Evolutionary conservation across 2,113 vertebrate genomes (phyloP).

Genomic region (Aphyosemion australe): DNA sequence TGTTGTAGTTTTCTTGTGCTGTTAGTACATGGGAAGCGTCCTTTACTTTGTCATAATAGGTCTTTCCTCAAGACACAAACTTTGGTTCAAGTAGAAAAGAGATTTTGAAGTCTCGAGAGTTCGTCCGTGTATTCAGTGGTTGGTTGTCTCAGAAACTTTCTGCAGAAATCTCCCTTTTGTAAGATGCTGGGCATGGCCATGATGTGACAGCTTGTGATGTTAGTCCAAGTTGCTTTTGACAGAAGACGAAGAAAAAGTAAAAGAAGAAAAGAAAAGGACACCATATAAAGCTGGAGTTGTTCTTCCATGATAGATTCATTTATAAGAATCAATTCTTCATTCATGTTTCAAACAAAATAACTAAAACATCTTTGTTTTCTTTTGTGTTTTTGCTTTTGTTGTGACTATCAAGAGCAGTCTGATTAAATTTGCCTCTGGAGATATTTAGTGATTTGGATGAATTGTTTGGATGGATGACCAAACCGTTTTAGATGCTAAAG

Average conservation of each 20-base stretch:
- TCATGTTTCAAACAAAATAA: constrained; percentile 19
- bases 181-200: constrained; percentile 71
- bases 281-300: constrained; percentile 63
- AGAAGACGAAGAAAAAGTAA: constrained; percentile 72
- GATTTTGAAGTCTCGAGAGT: constrained; percentile 41
- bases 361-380: constrained; percentile 58
- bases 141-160: constrained; percentile 57
- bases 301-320: constrained; percentile 65
- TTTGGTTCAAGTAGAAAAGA: constrained; percentile 58
- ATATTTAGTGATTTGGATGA: constrained; percentile 74
- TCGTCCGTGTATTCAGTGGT: constrained; percentile 49
- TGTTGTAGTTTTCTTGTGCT: constrained; percentile 41
- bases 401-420: constrained; percentile 63
- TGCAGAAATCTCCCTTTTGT: constrained; percentile 64
- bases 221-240: constrained; percentile 80
- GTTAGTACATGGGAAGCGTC: constrained; percentile 57
- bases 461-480: constrained; percentile 64
- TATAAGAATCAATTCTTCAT: constrained; percentile 63
- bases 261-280: constrained; percentile 27
- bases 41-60: constrained; percentile 49
- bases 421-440: constrained; percentile 73
- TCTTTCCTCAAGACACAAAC: constrained; percentile 63
- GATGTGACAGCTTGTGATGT: constrained; percentile 78
- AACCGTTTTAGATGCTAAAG: constrained; percentile 48
- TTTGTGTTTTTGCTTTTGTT: constrained; percentile 63